Conservation (phyloP, 2,888 invertebrate species). For the Drosophila paranaensis region DNA sequence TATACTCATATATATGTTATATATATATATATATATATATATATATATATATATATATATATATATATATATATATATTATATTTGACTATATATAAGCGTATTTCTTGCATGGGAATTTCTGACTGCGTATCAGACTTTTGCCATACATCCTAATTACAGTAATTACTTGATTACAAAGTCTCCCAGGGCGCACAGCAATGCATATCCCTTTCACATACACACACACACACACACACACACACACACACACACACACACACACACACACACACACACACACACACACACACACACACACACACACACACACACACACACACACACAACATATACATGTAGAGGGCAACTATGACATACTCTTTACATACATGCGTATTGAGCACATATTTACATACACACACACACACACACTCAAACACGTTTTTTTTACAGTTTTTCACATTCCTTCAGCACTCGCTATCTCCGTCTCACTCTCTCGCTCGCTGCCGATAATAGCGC, state of each 20-base stretch:
- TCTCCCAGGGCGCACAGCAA: slow-evolving; percentile 71
- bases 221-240: no score
- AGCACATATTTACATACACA: slow-evolving; percentile 4
- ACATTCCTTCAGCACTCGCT: slow-evolving; percentile 47
- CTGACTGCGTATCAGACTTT: slow-evolving; percentile 31
- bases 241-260: no score
- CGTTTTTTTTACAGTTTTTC: slow-evolving; percentile 39
- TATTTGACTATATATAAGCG: background rate
- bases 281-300: no score
- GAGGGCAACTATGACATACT: slow-evolving; percentile 19
- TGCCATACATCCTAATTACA: slow-evolving; percentile 67
- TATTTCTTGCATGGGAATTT: slow-evolving; percentile 26
- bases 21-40: background rate
- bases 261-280: no score
- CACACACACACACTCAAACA: background rate
- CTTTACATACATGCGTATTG: slow-evolving; percentile 6
- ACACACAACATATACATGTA: no score
- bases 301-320: no score
- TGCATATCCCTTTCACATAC: slow-evolving; percentile 40
- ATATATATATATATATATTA: background rate
- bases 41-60: background rate
- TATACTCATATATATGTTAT: no score
- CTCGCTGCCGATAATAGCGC: slow-evolving; percentile 54
- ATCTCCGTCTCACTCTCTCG: slow-evolving; percentile 36
- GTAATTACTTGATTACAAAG: slow-evolving; percentile 78